Evolutionary conservation across 1,140 invertebrate species (phyloP), one percentile per base, ranked within the genome.

Genomic region (Hyles euphorbiae): DNA sequence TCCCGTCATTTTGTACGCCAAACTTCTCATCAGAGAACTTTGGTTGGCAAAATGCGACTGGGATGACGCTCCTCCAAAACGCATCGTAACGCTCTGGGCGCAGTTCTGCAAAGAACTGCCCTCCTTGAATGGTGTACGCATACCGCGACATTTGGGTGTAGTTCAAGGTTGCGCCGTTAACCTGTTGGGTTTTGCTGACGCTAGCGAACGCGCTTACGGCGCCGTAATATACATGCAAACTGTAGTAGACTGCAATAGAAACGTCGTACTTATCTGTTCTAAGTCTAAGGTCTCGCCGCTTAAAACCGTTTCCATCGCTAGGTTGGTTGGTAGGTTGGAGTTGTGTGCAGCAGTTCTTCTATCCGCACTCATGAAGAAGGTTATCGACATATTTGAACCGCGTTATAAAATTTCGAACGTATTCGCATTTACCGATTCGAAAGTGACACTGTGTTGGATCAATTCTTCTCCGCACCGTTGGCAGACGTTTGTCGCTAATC

Each of bases 181-280:
- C 11, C 7, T 68, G 9, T 34, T 68, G 43, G 74, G 65, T 22
- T 86, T 83, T 67, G 55, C 71, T 9, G 82, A 83, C 64, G 74
- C 79, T 6, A 76, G 72, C 32, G 58, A 63, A 43, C 43, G 49
- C 11, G 71, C 70, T 32, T 79, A 76, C 50, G 70, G 71, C 2
- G 67, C 72, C 5, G 59, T 65, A 12, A 40, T 83, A 36, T 83
- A 85, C 56, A 8, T 81, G 9, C 60, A 68, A 5, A 12, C 40
- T 34, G 43, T 22, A 9, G 32, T 11, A 9, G n/a, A 6, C n/a
- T 40, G 2, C 45, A 46, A 9, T 43, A 5, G 11, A 3, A 12
- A 22, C 8, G 12, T 51, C n/a, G 5, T 34, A 8, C 51, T 63
- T 49, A 53, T 69, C 32, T 66, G 63, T 33, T 62, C 73, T 2